Evolutionary conservation across 2,113 vertebrate genomes (phyloP).

Genomic region (Hippocampus barbouri): DNA sequence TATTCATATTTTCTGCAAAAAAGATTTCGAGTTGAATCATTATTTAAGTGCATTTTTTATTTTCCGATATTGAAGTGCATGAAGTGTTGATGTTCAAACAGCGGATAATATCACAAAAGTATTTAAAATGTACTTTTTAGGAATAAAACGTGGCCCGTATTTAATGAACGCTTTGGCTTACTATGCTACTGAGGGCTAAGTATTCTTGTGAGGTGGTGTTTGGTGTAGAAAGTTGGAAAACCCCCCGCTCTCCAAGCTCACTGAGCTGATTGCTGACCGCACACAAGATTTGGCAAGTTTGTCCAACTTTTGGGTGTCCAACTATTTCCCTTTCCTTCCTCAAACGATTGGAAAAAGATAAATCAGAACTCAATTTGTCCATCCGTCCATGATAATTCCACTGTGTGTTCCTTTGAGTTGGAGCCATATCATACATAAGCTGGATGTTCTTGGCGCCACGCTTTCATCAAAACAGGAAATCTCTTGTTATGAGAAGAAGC

Average conservation of each 20-base stretch:
- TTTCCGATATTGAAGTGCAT: too few relatives aligned
- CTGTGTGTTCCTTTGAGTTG: constrained; percentile 11
- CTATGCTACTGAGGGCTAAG: neutral
- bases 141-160: neutral
- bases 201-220: neutral
- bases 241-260: neutral
- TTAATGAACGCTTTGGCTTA: neutral
- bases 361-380: constrained; percentile 23
- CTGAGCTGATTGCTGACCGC: neutral
- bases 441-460: constrained; percentile 23
- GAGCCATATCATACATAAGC: constrained; percentile 32
- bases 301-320: neutral
- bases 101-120: too few relatives aligned
- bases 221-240: neutral
- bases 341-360: neutral
- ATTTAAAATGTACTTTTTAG: too few relatives aligned
- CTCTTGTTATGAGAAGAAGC: constrained; percentile 37
- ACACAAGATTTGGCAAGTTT: neutral
- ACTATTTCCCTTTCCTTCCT: constrained; percentile 11
- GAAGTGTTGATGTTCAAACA: too few relatives aligned
- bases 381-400: constrained; percentile 8
- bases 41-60: too few relatives aligned
- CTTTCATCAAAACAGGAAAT: constrained; percentile 15
- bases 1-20: too few relatives aligned
- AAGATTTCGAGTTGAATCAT: too few relatives aligned